A percentile compares a stretch with the other conserved stretches of the same genome.
These are phyloP conservation scores for Stictonetta naevosa DNA, from an alignment of 2,113 vertebrate species.

Conservation along the genomic window DNA sequence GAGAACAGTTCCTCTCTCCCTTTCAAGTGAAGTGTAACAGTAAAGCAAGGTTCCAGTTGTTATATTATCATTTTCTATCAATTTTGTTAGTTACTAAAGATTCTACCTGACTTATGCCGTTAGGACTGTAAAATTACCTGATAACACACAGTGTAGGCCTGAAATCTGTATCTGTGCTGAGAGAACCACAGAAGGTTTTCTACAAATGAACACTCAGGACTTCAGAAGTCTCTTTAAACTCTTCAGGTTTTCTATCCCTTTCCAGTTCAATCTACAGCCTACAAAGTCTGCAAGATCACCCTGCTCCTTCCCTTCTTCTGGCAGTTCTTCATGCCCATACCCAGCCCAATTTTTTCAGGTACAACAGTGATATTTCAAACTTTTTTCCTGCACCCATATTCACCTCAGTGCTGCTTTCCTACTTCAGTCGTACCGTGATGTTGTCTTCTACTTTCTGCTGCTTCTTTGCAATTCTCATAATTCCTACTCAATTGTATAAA, in stretches of 20 bases:
- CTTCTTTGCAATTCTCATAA: background rate
- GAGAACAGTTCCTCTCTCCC: background rate
- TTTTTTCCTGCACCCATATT: background rate
- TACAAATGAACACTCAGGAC: background rate
- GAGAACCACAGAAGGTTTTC: background rate
- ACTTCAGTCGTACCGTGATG: background rate
- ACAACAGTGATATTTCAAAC: background rate
- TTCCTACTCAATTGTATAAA: background rate
- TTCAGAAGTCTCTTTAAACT: background rate
- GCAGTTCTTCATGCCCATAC: background rate
- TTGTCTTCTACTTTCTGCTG: background rate
- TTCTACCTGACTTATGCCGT: background rate
- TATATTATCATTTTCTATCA: background rate
- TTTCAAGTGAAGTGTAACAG: background rate
- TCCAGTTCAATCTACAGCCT: background rate
- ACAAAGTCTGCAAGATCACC: rapidly evolving
- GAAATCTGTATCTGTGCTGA: background rate
- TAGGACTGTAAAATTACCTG: background rate
- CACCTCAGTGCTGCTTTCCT: background rate
- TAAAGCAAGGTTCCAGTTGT: background rate
- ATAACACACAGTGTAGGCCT: background rate
- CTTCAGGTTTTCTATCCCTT: background rate
- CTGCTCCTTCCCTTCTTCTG: background rate
- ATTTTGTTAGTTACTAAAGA: background rate
- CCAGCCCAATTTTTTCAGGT: background rate